Percentiles rank a stretch among this genome's conserved stretches.
These are phyloP conservation scores for Chrosomus eos DNA, from an alignment of 2,797 vertebrate genomes.

Conservation along the genomic window DNA sequence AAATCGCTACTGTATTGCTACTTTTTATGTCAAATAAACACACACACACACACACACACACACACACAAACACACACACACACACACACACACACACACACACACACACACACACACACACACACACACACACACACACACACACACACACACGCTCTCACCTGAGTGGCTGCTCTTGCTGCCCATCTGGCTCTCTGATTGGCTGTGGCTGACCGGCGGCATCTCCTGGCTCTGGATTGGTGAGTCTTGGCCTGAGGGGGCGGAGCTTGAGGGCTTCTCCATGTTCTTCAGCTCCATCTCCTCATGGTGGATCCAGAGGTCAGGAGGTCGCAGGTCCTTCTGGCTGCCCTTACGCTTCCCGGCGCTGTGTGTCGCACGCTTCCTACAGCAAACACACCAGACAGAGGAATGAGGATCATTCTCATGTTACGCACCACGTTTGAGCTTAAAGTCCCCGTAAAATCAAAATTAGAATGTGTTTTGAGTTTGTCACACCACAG, in stretches of 20 bases:
- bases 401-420: not conserved
- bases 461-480: too few relatives aligned
- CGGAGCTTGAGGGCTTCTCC: constrained; percentile 83
- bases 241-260: constrained; percentile 80
- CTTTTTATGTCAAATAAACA: too few relatives aligned
- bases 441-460: too few relatives aligned
- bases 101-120: not conserved
- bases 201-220: constrained; percentile 89
- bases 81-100: not conserved
- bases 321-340: constrained; percentile 92
- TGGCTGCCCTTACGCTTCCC: constrained; percentile 93
- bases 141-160: constrained; percentile 54
- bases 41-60: too few relatives aligned
- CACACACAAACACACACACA: not conserved
- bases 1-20: too few relatives aligned
- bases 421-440: too few relatives aligned
- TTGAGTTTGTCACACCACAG: too few relatives aligned
- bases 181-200: constrained; percentile 91
- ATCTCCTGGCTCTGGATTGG: constrained; percentile 90
- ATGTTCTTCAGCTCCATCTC: constrained; percentile 98
- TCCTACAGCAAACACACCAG: constrained; percentile 72
- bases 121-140: not conserved
- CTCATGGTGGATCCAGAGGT: constrained; percentile 97
- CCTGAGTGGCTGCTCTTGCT: constrained; percentile 92
- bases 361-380: constrained; percentile 87